phyloP scores from a whole-genome alignment of 2,113 vertebrate genomes.

The Alethe diademata region DNA sequence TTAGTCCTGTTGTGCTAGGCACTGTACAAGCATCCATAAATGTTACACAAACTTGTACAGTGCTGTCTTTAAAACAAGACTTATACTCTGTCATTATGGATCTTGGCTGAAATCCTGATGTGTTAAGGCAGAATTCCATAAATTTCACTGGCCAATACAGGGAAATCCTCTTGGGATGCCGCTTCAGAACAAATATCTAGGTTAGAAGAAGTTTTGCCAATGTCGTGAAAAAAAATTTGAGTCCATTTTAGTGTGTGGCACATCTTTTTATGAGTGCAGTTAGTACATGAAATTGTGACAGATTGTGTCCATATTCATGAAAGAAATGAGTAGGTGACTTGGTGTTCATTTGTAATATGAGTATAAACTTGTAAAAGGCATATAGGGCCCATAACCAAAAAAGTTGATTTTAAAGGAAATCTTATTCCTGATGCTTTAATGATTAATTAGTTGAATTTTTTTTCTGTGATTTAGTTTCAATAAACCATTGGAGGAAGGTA shows the following conservation, averaged over 20 bases:
- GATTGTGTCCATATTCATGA: neutral
- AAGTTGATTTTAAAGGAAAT: slow-evolving; percentile 26
- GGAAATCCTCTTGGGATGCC: neutral
- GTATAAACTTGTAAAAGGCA: neutral
- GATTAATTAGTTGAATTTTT: neutral
- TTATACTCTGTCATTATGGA: neutral
- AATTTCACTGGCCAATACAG: neutral
- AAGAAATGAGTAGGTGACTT: neutral
- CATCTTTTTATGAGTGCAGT: neutral
- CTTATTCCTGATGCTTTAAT: neutral
- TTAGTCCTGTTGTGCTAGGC: slow-evolving; percentile 3
- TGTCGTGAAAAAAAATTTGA: neutral
- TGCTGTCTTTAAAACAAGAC: slow-evolving; percentile 1
- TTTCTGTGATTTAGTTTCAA: neutral
- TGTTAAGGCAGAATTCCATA: neutral
- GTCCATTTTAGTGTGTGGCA: neutral
- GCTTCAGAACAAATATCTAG: neutral
- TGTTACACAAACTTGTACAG: neutral
- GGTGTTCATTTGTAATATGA: neutral
- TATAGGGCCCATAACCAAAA: neutral
- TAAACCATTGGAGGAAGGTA: neutral
- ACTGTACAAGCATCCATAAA: neutral
- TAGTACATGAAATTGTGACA: neutral
- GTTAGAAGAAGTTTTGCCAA: neutral
- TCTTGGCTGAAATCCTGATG: slow-evolving; percentile 13